phyloP scores from a whole-genome alignment of 2,888 invertebrate genomes.

The Piscicola geometra region DNA sequence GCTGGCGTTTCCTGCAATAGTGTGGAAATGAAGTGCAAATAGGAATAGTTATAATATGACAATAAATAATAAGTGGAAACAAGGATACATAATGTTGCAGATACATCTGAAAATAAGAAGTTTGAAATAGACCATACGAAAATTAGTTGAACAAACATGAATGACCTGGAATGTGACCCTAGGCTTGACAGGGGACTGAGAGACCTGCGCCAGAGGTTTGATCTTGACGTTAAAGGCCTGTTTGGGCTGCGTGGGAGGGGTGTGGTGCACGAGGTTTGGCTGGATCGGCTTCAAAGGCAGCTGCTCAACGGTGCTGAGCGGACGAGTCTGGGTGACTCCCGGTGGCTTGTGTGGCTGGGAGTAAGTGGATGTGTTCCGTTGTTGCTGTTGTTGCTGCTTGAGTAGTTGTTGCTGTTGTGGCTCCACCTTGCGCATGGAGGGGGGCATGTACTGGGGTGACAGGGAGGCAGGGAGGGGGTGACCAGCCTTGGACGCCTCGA shows the following conservation, averaged over 20 bases:
- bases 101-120: too few species aligned
- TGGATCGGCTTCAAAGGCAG: slow-evolving; percentile 20
- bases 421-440: slow-evolving; percentile 67
- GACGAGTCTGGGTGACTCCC: neutral
- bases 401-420: slow-evolving; percentile 10
- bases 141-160: too few species aligned
- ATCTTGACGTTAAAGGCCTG: slow-evolving; percentile 17
- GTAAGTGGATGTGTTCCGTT: neutral
- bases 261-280: slow-evolving; percentile 31
- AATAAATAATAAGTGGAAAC: too few species aligned
- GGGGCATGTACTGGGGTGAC: slow-evolving; percentile 81
- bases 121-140: too few species aligned
- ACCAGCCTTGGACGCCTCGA: slow-evolving; percentile 79
- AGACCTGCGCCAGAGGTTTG: neutral
- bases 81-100: too few species aligned
- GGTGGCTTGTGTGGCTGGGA: neutral
- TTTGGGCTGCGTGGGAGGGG: slow-evolving; percentile 31
- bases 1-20: too few species aligned
- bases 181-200: neutral
- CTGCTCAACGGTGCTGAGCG: neutral
- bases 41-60: too few species aligned
- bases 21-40: too few species aligned
- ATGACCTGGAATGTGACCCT: too few species aligned
- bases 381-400: neutral
- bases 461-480: slow-evolving; percentile 74